These are phyloP conservation scores for Periplaneta americana DNA, from an alignment of 1,140 invertebrate genomes.

Conservation along the genomic window DNA sequence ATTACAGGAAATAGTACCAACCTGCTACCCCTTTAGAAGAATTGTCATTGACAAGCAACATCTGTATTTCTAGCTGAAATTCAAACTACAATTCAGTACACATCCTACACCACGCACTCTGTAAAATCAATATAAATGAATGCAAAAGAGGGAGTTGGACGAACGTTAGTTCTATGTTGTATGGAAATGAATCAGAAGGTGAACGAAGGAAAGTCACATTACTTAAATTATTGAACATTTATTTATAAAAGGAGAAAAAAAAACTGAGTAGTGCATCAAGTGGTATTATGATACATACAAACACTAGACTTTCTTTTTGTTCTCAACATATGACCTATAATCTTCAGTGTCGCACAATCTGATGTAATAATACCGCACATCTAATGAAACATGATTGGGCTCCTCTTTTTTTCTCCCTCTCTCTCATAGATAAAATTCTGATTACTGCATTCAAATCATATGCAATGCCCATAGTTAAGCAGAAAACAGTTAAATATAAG, in stretches of 20 bases:
- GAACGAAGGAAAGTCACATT: neutral
- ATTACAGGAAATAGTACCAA: too few relatives aligned
- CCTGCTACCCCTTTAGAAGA: too few relatives aligned
- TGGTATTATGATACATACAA: neutral
- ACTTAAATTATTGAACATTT: neutral
- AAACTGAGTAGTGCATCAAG: neutral
- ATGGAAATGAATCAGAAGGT: neutral
- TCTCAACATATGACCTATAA: neutral
- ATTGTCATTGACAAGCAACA: too few relatives aligned
- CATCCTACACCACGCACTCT: too few relatives aligned
- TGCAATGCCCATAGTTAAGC: neutral
- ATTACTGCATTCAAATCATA: neutral
- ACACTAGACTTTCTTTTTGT: neutral
- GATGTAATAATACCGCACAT: neutral
- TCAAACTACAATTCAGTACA: neutral
- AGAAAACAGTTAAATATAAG: neutral
- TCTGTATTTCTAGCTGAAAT: too few relatives aligned
- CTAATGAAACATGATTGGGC: neutral
- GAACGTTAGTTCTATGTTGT: too few relatives aligned
- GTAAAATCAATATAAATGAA: too few relatives aligned
- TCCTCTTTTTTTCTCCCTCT: too few relatives aligned
- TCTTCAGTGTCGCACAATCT: neutral
- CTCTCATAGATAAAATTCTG: neutral
- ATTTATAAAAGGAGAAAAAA: neutral
- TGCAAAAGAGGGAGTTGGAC: too few relatives aligned